Percentiles rank a stretch among this genome's conserved stretches.
Conservation (phyloP, 2,888 invertebrate genomes). For the Hirtodrosophila cameraria region DNA sequence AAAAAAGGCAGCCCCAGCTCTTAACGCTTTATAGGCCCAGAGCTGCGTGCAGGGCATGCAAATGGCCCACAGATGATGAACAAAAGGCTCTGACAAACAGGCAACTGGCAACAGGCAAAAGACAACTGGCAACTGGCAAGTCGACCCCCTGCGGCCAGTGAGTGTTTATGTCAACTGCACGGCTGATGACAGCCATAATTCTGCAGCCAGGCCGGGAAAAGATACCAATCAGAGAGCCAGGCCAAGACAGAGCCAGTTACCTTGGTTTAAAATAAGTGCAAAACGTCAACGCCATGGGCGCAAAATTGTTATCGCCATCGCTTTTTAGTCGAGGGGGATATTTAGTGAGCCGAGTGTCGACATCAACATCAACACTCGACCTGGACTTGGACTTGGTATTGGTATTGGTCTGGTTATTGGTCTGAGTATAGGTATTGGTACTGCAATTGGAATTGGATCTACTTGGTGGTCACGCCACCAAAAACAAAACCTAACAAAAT, state of each 20-base stretch:
- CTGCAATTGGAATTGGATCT: constrained; percentile 43
- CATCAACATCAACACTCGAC: constrained; percentile 54
- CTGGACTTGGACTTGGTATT: constrained; percentile 9
- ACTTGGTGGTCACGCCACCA: constrained; percentile 78
- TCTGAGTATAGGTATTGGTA: background rate
- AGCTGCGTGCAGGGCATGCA: constrained; percentile 75
- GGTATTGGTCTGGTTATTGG: background rate
- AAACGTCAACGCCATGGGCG: constrained; percentile 79
- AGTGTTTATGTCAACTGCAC: constrained; percentile 79
- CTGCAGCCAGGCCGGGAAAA: constrained; percentile 38
- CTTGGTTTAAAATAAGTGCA: constrained; percentile 68
- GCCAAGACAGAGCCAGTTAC: constrained; percentile 45
- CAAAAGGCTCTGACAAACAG: constrained; percentile 46
- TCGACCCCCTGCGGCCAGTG: constrained; percentile 71
- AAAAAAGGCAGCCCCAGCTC: constrained; percentile 23
- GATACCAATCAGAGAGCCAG: constrained; percentile 59
- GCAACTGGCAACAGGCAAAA: constrained; percentile 19
- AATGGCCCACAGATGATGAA: constrained; percentile 49
- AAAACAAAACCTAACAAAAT: constrained; percentile 15
- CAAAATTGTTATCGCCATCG: constrained; percentile 78
- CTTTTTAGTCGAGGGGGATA: constrained; percentile 63
- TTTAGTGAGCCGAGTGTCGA: constrained; percentile 79
- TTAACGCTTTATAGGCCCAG: constrained; percentile 45
- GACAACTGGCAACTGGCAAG: constrained; percentile 52
- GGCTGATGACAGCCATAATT: constrained; percentile 82